These are phyloP conservation scores for Hemaris fuciformis DNA, from an alignment of 2,888 invertebrate genomes.

Conservation along the genomic window DNA sequence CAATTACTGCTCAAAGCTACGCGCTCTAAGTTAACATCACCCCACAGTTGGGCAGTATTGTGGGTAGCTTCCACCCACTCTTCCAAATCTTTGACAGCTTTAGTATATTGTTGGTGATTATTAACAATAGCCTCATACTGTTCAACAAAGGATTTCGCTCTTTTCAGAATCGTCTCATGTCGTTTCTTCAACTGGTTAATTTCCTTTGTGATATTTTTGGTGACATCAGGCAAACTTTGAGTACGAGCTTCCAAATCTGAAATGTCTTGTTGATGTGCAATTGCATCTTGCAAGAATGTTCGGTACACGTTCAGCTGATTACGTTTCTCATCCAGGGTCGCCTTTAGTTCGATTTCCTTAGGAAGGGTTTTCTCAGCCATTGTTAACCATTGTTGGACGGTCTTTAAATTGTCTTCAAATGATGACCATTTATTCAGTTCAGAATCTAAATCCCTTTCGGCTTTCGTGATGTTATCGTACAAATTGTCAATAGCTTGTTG, in stretches of 20 bases:
- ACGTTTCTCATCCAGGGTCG: constrained; percentile 95
- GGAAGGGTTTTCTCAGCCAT: constrained; percentile 88
- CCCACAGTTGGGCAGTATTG: constrained; percentile 90
- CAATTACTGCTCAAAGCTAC: constrained; percentile 93
- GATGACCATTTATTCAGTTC: constrained; percentile 94
- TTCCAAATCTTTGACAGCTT: constrained; percentile 91
- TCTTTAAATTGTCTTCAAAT: constrained; percentile 92
- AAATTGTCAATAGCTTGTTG: constrained; percentile 91
- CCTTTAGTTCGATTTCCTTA: constrained; percentile 89
- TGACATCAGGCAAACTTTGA: constrained; percentile 89
- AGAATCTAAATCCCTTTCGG: constrained; percentile 90
- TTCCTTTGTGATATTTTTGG: constrained; percentile 87
- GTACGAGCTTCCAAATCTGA: constrained; percentile 90
- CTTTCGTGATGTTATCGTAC: constrained; percentile 89
- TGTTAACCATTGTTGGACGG: constrained; percentile 89
- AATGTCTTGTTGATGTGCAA: constrained; percentile 92
- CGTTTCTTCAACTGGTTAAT: constrained; percentile 86
- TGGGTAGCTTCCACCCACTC: constrained; percentile 94
- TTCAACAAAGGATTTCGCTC: constrained; percentile 89
- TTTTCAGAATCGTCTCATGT: constrained; percentile 85
- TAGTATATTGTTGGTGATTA: constrained; percentile 93
- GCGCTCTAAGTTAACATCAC: constrained; percentile 90
- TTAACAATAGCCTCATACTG: constrained; percentile 93
- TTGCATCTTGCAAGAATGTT: constrained; percentile 89
- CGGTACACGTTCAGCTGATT: constrained; percentile 93